Percentiles rank a stretch among this genome's conserved stretches.
These are phyloP conservation scores for Podilymbus podiceps DNA, from an alignment of 2,113 vertebrate genomes.

Conservation along the genomic window DNA sequence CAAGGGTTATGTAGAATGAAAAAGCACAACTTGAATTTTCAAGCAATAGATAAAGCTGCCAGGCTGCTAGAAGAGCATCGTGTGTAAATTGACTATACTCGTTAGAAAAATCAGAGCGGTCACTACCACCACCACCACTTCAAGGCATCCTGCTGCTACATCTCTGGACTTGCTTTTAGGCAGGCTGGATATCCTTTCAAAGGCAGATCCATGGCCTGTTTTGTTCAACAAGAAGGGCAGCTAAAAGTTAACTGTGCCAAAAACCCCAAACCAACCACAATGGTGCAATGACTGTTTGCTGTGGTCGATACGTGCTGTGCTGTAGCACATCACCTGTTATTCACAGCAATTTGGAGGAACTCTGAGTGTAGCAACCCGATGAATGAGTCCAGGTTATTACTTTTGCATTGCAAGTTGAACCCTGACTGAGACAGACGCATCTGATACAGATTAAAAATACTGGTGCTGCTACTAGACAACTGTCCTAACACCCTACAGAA, in stretches of 20 bases:
- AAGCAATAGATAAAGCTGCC: background rate
- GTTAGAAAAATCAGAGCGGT: background rate
- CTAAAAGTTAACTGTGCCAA: background rate
- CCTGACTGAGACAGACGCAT: background rate
- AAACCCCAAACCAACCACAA: background rate
- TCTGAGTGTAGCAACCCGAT: accelerated
- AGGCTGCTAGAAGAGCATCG: background rate
- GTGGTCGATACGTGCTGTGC: background rate
- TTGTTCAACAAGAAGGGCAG: background rate
- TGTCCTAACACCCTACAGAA: background rate
- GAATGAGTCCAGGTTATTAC: background rate
- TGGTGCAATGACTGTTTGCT: accelerated
- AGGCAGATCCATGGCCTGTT: background rate
- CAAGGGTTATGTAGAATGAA: background rate
- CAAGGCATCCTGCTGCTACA: background rate
- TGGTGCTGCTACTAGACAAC: background rate
- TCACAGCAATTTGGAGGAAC: background rate
- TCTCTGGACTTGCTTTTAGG: background rate
- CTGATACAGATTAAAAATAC: background rate
- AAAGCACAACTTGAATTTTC: background rate
- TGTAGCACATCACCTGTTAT: background rate
- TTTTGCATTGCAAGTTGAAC: background rate
- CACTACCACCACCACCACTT: background rate
- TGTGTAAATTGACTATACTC: background rate
- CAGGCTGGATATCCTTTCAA: background rate